A percentile compares a stretch with the other conserved stretches of the same genome.
phyloP scores from a whole-genome alignment of 2,113 vertebrate species.

The Melozone crissalis region DNA sequence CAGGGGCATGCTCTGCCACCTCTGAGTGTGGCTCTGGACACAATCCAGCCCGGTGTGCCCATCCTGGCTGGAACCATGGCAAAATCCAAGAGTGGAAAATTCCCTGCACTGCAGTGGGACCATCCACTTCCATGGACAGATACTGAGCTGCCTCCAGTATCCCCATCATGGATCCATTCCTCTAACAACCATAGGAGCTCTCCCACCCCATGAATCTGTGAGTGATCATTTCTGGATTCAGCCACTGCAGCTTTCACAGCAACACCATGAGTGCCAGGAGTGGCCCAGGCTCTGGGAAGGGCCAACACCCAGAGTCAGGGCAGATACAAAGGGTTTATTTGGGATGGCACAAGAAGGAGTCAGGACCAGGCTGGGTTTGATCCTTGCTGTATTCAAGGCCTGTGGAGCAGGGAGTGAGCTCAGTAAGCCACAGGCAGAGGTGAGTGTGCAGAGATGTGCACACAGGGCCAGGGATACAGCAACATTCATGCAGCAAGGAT shows the following conservation, averaged over 20 bases:
- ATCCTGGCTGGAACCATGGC: background rate
- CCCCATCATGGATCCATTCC: rapidly evolving
- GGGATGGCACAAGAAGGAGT: background rate
- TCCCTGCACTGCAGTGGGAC: background rate
- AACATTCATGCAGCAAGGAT: background rate
- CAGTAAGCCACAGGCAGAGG: background rate
- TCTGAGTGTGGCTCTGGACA: background rate
- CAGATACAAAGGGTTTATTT: background rate
- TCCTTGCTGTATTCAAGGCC: background rate
- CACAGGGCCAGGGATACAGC: background rate
- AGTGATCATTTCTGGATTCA: background rate
- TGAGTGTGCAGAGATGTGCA: background rate
- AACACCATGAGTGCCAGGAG: background rate
- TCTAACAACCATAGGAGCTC: background rate
- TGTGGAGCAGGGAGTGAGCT: background rate
- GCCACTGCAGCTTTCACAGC: background rate
- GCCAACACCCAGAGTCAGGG: rapidly evolving
- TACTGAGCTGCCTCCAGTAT: background rate
- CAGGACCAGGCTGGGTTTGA: background rate
- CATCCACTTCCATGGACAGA: rapidly evolving
- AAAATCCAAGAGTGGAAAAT: background rate
- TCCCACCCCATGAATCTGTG: background rate
- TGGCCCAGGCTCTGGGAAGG: background rate
- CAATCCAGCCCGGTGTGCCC: background rate
- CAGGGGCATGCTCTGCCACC: background rate